Conservation (phyloP, 92 coral and sea anemone species). For the Phenganax subtilis region DNA sequence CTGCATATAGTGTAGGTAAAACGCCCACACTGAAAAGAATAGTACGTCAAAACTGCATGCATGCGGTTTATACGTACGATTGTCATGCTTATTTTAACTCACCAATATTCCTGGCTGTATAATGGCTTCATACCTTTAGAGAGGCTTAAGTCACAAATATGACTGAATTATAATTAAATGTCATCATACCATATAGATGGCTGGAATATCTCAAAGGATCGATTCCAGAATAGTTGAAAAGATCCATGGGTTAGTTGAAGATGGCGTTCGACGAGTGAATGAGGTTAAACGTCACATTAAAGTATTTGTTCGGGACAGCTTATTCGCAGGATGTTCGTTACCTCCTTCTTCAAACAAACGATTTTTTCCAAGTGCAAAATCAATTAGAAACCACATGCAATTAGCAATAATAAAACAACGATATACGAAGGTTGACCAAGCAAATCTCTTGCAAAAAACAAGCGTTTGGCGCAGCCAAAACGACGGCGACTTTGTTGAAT, state of each 20-base stretch:
- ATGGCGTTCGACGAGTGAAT: slow-evolving; percentile 45
- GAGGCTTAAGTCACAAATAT: background rate
- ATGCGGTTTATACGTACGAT: no score
- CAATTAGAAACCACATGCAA: slow-evolving; percentile 49
- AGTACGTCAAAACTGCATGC: no score
- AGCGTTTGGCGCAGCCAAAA: slow-evolving; percentile 36
- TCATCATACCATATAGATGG: slow-evolving; percentile 28
- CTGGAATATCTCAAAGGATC: slow-evolving; percentile 54
- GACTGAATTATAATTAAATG: background rate
- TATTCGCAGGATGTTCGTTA: slow-evolving; percentile 27
- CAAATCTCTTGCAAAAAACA: slow-evolving; percentile 35
- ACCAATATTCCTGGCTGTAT: background rate
- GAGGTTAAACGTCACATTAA: slow-evolving; percentile 44
- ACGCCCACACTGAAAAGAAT: no score
- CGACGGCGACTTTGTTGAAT: slow-evolving; percentile 35
- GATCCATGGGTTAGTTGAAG: slow-evolving; percentile 41
- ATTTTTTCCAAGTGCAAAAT: slow-evolving; percentile 42
- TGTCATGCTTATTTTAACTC: no score
- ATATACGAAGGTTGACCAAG: slow-evolving; percentile 48
- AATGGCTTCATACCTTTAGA: background rate
- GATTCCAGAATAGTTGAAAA: slow-evolving; percentile 45
- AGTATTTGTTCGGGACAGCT: slow-evolving; percentile 26
- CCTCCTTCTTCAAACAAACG: slow-evolving; percentile 46
- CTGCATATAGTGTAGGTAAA: no score
- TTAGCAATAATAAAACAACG: slow-evolving; percentile 41